Evolutionary conservation across 2,797 vertebrate genomes (phyloP), one percentile per base, ranked within the genome.

Genomic region (Cetoscarus ocellatus): DNA sequence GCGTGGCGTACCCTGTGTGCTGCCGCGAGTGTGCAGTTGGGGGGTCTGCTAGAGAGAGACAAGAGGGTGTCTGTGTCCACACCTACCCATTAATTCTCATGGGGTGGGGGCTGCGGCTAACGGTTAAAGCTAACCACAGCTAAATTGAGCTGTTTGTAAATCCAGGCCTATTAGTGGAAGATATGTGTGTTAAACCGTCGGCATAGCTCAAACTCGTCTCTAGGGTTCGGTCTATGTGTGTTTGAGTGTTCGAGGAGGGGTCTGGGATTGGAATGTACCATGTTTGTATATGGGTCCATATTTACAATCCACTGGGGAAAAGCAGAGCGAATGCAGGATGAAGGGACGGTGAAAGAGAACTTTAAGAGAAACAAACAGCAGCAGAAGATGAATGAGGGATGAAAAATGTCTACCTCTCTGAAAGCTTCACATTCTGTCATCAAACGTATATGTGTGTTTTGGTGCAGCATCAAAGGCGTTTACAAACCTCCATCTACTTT

Each of bases 1-100:
- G 86, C 68, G 48, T 54, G 60, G 73, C 45, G n/a, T 54, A 63
- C 69, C 59, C 64, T 69, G 59, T 71, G 69, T 75, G 79, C 50
- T 52, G 44, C 8, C 66, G 6, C 60, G 49, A 63, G 59, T 70
- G 60, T 73, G 47, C 61, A 62, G 17, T 59, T 74, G 80, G 76
- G 60, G 83, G 68, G 75, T 88, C 64, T 81, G 58, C 76, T 65
- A 77, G 70, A 84, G 45, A 74, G 70, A 86, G 82, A 92, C 88
- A 90, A 91, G 85, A 83, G 73, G 84, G 77, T 84, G 76, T 61
- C 87, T 90, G 84, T 91, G 85, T 90, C 80, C 76, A 82, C 64
- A 79, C 80, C 68, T 68, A 75, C 79, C 70, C 82, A 77, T 86
- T 90, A 85, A 86, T 75, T 89, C 82, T 73, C 57, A 40, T 45